Evolutionary conservation across 2,797 vertebrate genomes (phyloP).

Genomic region (Pitangus sulphuratus): DNA sequence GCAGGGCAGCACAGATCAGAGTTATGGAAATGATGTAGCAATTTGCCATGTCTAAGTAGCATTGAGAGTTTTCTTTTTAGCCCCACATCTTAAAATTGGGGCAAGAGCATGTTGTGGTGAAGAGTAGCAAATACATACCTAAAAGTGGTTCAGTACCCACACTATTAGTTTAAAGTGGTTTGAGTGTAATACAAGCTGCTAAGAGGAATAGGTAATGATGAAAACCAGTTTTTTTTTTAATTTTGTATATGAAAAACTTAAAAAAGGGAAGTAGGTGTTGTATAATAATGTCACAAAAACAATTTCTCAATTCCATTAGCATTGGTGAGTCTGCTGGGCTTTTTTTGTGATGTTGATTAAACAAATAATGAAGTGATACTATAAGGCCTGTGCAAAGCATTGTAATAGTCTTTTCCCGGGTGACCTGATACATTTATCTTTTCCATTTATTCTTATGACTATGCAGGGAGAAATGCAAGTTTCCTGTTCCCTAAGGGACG

Average conservation of each 20-base stretch:
- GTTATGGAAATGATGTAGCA: slow-evolving; percentile 16
- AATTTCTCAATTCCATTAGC: background rate
- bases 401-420: background rate
- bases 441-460: background rate
- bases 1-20: slow-evolving; percentile 13
- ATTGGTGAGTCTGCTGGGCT: background rate
- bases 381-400: background rate
- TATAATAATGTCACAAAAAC: background rate
- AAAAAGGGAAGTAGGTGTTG: background rate
- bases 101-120: background rate
- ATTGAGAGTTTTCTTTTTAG: background rate
- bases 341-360: background rate
- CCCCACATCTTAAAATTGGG: background rate
- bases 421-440: background rate
- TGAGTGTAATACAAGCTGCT: background rate
- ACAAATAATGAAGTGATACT: background rate
- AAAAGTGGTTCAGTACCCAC: background rate
- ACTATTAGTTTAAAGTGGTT: background rate
- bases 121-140: background rate
- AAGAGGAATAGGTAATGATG: background rate
- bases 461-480: background rate
- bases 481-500: background rate
- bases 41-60: background rate
- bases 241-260: background rate
- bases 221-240: background rate